Evolutionary conservation across 2,888 invertebrate genomes (phyloP), one percentile per base, ranked within the genome.

Genomic region (Sesia bembeciformis): DNA sequence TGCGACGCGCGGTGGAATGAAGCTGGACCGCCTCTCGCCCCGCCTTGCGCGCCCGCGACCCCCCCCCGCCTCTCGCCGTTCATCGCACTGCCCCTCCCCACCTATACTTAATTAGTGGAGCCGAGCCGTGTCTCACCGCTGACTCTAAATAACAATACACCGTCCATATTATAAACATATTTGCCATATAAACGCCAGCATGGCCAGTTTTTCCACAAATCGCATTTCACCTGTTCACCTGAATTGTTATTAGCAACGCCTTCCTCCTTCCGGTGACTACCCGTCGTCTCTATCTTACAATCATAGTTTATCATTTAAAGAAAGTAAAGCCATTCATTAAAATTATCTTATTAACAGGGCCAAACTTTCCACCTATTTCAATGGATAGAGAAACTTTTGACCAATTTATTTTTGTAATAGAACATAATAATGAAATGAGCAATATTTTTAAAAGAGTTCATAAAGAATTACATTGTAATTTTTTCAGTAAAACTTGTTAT

Each of bases 1-100:
- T 82, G 83, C 84, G 86, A 82, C 83, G 86, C 90, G 88, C 85
- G 84, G 89, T 83, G 83, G 84, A 84, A 80, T 86, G 88, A 81
- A 61, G 70, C 70, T 60, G 76, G 73, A 70, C 70, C 70, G 65
- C 70, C 74, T 68, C 70, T 71, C 66, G 67, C 65, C 72, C 66
- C 70, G 70, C 67, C 66, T 70, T 65, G 60, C 65, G 68, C 58
- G 61, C 60, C 61, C 61, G 58, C 60, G 63, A 57, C 58, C 62
- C 63, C 54, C 59, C 61, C 54, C 58, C 58, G 64, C 52, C 67
- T 66, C 65, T 46, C 53, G 52, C 56, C 42, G 8, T 55, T 58
- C 52, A 60, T 71, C 49, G 5, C 5, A 4, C 8, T 4, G 6
- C 38, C 50, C 49, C 49, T 8, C 76, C 74, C 76, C 78, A 76